Conservation (phyloP, 2,888 invertebrate genomes). For the Tyria jacobaeae region DNA sequence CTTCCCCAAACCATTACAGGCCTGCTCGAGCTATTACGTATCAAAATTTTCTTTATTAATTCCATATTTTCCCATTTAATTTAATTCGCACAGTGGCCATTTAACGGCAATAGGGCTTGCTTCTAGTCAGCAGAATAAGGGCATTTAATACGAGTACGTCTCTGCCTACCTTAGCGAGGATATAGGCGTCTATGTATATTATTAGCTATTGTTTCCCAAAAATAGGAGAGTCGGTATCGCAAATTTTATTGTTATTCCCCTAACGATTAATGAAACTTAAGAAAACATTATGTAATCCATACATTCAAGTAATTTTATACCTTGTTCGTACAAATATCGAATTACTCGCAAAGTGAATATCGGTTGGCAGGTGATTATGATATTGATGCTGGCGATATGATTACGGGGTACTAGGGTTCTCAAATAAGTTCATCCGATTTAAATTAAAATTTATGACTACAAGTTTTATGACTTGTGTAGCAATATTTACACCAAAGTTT, state of each 20-base stretch:
- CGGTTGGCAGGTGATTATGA: conserved; percentile 18
- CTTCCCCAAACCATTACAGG: too few relatives aligned
- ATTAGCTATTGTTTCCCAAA: not conserved
- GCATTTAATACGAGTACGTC: too few relatives aligned
- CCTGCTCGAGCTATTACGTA: too few relatives aligned
- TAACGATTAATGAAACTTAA: not conserved
- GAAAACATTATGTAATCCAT: conserved; percentile 3
- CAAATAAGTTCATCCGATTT: not conserved
- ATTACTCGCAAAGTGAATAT: conserved; percentile 17
- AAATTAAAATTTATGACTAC: too few relatives aligned
- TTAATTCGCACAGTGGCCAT: too few relatives aligned
- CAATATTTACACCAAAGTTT: too few relatives aligned
- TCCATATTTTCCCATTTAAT: too few relatives aligned
- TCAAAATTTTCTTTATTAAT: too few relatives aligned
- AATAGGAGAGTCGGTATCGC: not conserved
- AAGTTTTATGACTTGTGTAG: not conserved
- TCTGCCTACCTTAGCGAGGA: too few relatives aligned
- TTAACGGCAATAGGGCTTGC: too few relatives aligned
- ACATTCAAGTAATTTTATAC: conserved; percentile 13
- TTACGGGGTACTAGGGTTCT: conserved; percentile 5
- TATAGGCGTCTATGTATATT: too few relatives aligned
- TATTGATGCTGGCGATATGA: conserved; percentile 9
- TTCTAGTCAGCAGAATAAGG: too few relatives aligned
- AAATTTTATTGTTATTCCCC: not conserved
- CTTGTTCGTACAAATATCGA: conserved; percentile 2